These are phyloP conservation scores for Opisthograptis luteolata DNA, from an alignment of 2,888 invertebrate species.

Conservation along the genomic window DNA sequence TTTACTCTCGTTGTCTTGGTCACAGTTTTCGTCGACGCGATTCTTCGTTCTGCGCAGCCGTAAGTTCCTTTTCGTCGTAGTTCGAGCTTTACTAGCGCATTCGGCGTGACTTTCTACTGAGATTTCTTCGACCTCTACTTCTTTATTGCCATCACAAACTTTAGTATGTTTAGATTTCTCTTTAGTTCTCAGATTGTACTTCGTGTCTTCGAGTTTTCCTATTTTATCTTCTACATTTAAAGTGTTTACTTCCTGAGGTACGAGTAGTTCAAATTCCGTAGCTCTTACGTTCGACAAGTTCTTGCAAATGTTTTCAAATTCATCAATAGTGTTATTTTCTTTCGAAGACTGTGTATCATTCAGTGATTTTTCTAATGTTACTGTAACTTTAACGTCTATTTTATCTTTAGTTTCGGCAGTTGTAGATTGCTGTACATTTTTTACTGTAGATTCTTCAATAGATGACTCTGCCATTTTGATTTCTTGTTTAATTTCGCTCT, in stretches of 20 bases:
- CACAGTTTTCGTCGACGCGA: constrained; percentile 42
- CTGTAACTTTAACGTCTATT: constrained; percentile 20
- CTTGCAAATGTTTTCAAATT: constrained; percentile 73
- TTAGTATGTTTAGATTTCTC: constrained; percentile 19
- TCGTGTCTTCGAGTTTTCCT: constrained; percentile 37
- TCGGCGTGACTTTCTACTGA: constrained; percentile 49
- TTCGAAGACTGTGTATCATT: constrained; percentile 24
- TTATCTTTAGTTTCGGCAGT: constrained; percentile 5
- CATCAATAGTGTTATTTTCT: constrained; percentile 61
- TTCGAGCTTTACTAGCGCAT: constrained; percentile 45
- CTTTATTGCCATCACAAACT: constrained; percentile 25
- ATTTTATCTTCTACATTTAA: constrained; percentile 19
- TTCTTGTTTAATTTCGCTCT: constrained; percentile 31
- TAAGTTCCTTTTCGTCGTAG: constrained; percentile 52
- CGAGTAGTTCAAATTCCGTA: constrained; percentile 69
- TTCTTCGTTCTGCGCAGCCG: constrained; percentile 59
- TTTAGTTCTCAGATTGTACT: constrained; percentile 65
- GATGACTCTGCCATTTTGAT: constrained; percentile 30
- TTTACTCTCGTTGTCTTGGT: constrained; percentile 49
- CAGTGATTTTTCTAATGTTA: constrained; percentile 33
- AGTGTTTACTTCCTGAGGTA: constrained; percentile 45
- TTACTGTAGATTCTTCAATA: constrained; percentile 22
- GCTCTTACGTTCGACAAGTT: constrained; percentile 61
- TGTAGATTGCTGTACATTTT: constrained; percentile 13
- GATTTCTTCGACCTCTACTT: constrained; percentile 38